Evolutionary conservation across 1,140 invertebrate species (phyloP).

Genomic region (Drosophila gunungcola): DNA sequence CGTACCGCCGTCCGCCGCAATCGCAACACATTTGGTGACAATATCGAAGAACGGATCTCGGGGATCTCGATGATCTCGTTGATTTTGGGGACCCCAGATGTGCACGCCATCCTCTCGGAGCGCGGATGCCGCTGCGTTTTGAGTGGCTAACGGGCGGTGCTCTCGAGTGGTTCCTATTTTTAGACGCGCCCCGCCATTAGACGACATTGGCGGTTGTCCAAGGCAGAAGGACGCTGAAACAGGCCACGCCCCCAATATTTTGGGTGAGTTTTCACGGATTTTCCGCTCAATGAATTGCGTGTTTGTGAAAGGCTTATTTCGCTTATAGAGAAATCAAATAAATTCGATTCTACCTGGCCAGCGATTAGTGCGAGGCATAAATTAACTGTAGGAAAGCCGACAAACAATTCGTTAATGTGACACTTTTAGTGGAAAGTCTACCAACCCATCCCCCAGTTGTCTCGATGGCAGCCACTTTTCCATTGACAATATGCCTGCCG

Average conservation of each 20-base stretch:
- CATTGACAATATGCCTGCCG: constrained; percentile 3
- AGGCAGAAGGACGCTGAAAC: constrained; percentile 62
- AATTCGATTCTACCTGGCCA: constrained; percentile 65
- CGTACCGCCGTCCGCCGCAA: constrained; percentile 70
- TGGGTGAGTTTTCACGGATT: constrained; percentile 35
- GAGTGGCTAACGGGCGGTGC: constrained; percentile 63
- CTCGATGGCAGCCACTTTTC: constrained; percentile 1
- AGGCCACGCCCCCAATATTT: constrained; percentile 55
- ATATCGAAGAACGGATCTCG: constrained; percentile 47
- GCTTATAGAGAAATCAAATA: constrained; percentile 58
- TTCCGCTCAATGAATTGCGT: constrained; percentile 60
- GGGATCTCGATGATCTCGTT: not conserved
- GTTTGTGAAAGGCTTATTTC: constrained; percentile 68
- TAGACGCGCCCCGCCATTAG: constrained; percentile 74
- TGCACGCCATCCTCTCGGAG: constrained; percentile 43
- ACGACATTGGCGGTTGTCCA: constrained; percentile 51
- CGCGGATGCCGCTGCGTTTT: constrained; percentile 57
- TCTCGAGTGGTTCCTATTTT: constrained; percentile 82
- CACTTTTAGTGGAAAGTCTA: constrained; percentile 69
- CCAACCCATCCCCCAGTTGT: constrained; percentile 4
- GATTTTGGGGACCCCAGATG: constrained; percentile 40
- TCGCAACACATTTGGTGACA: constrained; percentile 82
- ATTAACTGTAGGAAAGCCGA: constrained; percentile 47
- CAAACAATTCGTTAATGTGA: constrained; percentile 80
- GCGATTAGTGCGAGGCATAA: constrained; percentile 66